Evolutionary conservation across 2,797 vertebrate species (phyloP).

Genomic region (Botia almorhae): DNA sequence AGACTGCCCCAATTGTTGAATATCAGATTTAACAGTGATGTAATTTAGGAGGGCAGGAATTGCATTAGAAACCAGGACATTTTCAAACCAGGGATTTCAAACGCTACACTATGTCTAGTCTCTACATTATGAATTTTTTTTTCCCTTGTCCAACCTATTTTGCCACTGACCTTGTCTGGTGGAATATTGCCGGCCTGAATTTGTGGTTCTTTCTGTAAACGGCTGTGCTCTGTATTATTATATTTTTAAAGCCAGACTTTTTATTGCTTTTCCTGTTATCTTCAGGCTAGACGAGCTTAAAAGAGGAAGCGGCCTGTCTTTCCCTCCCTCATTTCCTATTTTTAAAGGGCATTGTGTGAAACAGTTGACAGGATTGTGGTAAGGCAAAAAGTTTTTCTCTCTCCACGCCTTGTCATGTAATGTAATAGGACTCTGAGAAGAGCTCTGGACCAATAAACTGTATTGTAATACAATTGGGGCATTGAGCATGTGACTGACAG

Average conservation of each 20-base stretch:
- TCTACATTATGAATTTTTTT: constrained; percentile 14
- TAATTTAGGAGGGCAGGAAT: constrained; percentile 35
- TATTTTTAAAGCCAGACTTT: constrained; percentile 69
- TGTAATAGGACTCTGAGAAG: constrained; percentile 25
- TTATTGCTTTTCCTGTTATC: constrained; percentile 73
- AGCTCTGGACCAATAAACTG: constrained; percentile 8
- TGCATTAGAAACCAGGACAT: constrained; percentile 18
- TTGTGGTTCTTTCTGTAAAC: constrained; percentile 62
- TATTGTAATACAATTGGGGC: constrained; percentile 20
- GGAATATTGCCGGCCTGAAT: constrained; percentile 46
- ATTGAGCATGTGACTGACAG: constrained; percentile 6
- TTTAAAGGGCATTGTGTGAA: constrained; percentile 66
- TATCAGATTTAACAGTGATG: constrained; percentile 39
- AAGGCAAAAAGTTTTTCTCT: constrained; percentile 36
- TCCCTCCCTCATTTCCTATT: constrained; percentile 56
- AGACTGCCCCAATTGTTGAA: constrained; percentile 18
- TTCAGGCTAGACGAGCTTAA: constrained; percentile 71
- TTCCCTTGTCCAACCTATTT: background rate
- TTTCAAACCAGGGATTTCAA: constrained; percentile 16
- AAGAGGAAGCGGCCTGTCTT: constrained; percentile 68
- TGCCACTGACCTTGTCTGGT: constrained; percentile 46
- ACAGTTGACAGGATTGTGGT: constrained; percentile 44
- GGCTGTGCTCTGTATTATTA: constrained; percentile 49
- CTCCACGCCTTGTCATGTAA: constrained; percentile 17
- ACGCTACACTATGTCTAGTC: constrained; percentile 30